phyloP scores from a whole-genome alignment of 2,888 invertebrate species.

The Alloplasta piceator region DNA sequence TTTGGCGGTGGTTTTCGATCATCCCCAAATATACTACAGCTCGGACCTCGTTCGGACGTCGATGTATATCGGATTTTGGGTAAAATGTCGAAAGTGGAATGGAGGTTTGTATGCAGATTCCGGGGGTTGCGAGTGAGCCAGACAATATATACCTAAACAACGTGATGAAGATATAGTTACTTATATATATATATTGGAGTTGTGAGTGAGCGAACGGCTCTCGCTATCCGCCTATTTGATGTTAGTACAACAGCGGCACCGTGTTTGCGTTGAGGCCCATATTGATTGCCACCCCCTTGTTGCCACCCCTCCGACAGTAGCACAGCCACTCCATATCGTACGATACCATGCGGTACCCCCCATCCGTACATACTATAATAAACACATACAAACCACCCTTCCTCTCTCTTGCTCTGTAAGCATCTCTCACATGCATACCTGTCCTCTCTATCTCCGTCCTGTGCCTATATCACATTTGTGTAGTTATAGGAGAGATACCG shows the following conservation, averaged over 20 bases:
- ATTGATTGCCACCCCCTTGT: constrained; percentile 83
- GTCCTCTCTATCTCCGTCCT: constrained; percentile 19
- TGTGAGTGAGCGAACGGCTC: constrained; percentile 74
- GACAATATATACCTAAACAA: constrained; percentile 58
- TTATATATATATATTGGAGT: constrained; percentile 35
- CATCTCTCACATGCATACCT: constrained; percentile 42
- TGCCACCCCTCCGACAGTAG: constrained; percentile 74
- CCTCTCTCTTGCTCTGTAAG: constrained; percentile 53
- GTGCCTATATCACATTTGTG: constrained; percentile 41
- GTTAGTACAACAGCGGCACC: constrained; percentile 83
- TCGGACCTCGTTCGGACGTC: constrained; percentile 56
- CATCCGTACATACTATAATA: constrained; percentile 66
- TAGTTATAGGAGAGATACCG: constrained; percentile 51
- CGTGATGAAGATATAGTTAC: constrained; percentile 46
- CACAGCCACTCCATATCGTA: constrained; percentile 77
- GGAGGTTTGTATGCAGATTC: constrained; percentile 58
- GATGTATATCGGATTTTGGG: constrained; percentile 62
- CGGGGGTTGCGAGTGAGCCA: constrained; percentile 44
- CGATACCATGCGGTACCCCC: constrained; percentile 69
- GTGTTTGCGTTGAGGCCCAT: constrained; percentile 83
- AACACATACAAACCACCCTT: constrained; percentile 58
- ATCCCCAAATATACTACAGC: background rate
- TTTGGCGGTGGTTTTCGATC: too few relatives aligned
- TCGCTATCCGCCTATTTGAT: constrained; percentile 83
- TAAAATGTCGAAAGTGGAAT: constrained; percentile 72